Evolutionary conservation across 2,797 vertebrate genomes (phyloP), one percentile per base, ranked within the genome.

Genomic region (Oreortyx pictus): DNA sequence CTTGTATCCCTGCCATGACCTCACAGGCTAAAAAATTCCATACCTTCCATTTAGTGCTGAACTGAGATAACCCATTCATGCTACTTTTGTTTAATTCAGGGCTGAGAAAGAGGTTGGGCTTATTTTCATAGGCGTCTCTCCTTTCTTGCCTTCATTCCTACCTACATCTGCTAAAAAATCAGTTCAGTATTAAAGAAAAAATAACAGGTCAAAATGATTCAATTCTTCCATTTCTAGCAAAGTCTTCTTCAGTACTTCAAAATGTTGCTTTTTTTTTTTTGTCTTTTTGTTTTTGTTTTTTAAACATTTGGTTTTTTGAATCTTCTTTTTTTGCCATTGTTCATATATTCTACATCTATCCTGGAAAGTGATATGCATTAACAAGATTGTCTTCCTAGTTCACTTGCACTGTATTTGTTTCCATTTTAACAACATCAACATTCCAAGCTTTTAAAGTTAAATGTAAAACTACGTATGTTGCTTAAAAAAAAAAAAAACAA

Each of bases 401-500:
- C 47, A 14, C 47, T 24, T 43, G n/a, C 6, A 65, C 79, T 39
- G 33, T 0, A 1, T 24, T 60, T 86, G 33, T 5, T 64, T 56
- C 44, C 11, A 27, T 54, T 87, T 78, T 61, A 49, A 11, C 1
- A 2, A 1, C 31, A 11, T 72, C 1, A 2, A 1, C n/a, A 11
- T 72, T 67, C 6, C n/a, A 39, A 35, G 4, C 3, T 68, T 89
- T 57, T 62, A 6, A 2, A 49, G 24, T 49, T 23, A 23, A 49
- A 24, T 24, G 47, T 49, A 49, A 82, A 82, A 66, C 8, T 1
- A 25, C 3, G 6, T 12, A 5, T n/a, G 4, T 61, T 52, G 15
- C 46, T 13, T 5, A 35, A 85, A 52, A 52, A 52, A 27, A 52
- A 50, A 25, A 13, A 50, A 77, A 82, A 11, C 27, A 27, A 52